Evolutionary conservation across 2,113 vertebrate species (phyloP), one percentile per base, ranked within the genome.

Genomic region (Podiceps cristatus): DNA sequence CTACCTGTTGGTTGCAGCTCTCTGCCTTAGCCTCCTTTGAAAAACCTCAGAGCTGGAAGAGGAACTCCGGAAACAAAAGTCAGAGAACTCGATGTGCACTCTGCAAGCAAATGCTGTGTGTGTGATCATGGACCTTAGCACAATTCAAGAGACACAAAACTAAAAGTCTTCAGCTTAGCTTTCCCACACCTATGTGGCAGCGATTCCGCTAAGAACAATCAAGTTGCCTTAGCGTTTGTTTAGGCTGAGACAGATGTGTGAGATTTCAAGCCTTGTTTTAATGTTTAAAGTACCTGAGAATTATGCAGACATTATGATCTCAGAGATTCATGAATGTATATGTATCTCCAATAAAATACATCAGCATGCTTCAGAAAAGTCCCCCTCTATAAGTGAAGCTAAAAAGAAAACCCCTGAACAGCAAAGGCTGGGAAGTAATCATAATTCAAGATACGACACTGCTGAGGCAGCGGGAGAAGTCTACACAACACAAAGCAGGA

Each of bases 281-380:
- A 11, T 69, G 75, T 93, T 95, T 92, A 83, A 95, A 85, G 86
- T 55, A 95, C 67, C 55, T 67, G 47, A 92, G 76, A 92, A 91
- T 90, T 86, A 96, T 73, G 91, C 64, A 94, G 88, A 92, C 11
- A 7, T 72, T 42, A 64, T 9, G 60, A 56, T 42, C 7, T 1
- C 3, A 88, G 33, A 77, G 53, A 66, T 29, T 81, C 59, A 94
- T 88, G 50, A 96, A 92, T 94, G 91, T 62, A 53, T 28, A 96
- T 79, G 37, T 18, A 25, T 50, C 80, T 86, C 60, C 49, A 90
- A 88, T 60, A 92, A 96, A 88, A 96, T n/a, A 92, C 8, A 92
- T 45, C 84, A 87, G 85, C 68, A 31, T 53, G 55, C 63, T 91
- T 95, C 76, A 62, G 69, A 80, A 64, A 81, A 73, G 45, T 59